A percentile compares a stretch with the other conserved stretches of the same genome.
Conservation (phyloP, 92 coral and sea anemone species). For the Montipora capitata region DNA sequence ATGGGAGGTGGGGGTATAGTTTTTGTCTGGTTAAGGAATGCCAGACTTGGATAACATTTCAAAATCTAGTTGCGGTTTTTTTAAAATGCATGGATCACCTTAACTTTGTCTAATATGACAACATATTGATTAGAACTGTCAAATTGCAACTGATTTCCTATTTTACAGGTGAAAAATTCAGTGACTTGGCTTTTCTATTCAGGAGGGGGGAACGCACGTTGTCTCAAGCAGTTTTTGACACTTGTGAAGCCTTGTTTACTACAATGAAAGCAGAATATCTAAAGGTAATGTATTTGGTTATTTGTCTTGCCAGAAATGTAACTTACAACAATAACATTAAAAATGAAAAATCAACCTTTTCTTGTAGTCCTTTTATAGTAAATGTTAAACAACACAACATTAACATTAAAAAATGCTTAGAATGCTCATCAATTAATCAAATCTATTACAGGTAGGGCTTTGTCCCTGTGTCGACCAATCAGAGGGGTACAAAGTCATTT, state of each 20-base stretch:
- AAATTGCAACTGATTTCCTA: not conserved
- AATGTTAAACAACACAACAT: not conserved
- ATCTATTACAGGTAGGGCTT: not conserved
- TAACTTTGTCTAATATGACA: not conserved
- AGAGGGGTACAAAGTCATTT: constrained; percentile 27
- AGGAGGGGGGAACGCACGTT: constrained; percentile 70
- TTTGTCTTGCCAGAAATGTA: not conserved
- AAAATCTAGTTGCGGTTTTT: not conserved
- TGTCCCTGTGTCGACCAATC: constrained; percentile 7
- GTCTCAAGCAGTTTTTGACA: constrained; percentile 48
- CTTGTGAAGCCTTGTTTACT: constrained; percentile 52
- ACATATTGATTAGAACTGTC: not conserved
- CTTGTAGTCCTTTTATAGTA: not conserved
- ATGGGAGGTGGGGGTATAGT: not conserved
- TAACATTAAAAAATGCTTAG: not conserved
- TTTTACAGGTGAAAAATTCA: constrained; percentile 56
- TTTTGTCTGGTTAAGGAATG: not conserved
- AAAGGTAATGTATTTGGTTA: constrained; percentile 7
- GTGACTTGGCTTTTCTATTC: constrained; percentile 59
- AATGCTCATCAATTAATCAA: not conserved
- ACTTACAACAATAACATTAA: not conserved
- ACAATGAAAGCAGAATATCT: constrained; percentile 55
- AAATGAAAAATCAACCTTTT: no score
- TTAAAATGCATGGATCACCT: not conserved
- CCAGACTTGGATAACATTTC: not conserved